Evolutionary conservation across 2,888 invertebrate genomes (phyloP).

Genomic region (Protophormia terraenovae): DNA sequence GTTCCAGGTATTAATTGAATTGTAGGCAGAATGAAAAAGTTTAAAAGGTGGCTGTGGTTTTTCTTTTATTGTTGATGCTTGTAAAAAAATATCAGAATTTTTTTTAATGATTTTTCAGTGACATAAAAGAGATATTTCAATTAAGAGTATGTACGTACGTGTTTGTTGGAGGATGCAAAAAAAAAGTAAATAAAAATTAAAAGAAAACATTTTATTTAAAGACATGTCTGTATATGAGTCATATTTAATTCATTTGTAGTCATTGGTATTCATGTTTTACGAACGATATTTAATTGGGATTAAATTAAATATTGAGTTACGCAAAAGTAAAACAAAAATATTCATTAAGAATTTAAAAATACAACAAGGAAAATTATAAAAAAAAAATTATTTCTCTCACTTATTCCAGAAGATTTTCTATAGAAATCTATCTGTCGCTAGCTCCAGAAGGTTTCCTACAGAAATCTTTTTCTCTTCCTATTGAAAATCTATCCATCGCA

Average conservation of each 20-base stretch:
- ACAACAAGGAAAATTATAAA: too few relatives aligned
- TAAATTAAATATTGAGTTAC: neutral
- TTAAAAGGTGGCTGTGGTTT: conserved; percentile 29
- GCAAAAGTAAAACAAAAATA: too few relatives aligned
- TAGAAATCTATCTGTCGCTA: too few relatives aligned
- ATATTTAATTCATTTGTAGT: conserved; percentile 11
- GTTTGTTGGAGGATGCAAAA: neutral
- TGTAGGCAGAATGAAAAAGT: conserved; percentile 21
- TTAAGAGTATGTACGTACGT: conserved; percentile 26
- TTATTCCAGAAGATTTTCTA: too few relatives aligned
- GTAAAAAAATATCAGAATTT: neutral
- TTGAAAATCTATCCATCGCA: too few relatives aligned
- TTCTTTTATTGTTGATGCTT: neutral
- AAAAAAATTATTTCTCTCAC: too few relatives aligned
- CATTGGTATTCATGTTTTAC: neutral
- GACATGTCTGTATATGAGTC: neutral
- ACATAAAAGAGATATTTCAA: conserved; percentile 7
- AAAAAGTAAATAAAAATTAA: too few relatives aligned
- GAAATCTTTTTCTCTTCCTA: too few relatives aligned
- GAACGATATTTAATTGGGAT: neutral
- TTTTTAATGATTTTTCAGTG: neutral
- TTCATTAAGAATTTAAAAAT: too few relatives aligned
- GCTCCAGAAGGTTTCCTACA: too few relatives aligned
- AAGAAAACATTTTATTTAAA: neutral
- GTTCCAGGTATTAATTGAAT: conserved; percentile 55